These are phyloP conservation scores for Ephydatia muelleri DNA, from an alignment of 37 sponge, comb jelly and placozoan genomes.

Conservation along the genomic window DNA sequence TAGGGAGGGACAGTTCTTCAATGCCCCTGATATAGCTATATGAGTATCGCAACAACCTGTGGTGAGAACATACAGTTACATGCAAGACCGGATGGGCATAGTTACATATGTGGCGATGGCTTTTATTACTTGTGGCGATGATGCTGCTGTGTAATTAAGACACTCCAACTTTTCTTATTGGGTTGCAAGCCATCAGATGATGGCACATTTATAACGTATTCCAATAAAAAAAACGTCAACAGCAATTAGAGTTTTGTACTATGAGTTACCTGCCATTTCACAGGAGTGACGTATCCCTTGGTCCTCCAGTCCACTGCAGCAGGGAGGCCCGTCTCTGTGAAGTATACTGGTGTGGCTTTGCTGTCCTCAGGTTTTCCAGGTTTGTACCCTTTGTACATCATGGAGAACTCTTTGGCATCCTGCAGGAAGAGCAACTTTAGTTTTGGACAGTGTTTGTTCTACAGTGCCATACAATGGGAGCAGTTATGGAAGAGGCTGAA, in stretches of 20 bases:
- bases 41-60: no score
- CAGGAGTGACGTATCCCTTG: constrained; percentile 62
- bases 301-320: constrained; percentile 82
- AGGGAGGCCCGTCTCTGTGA: constrained; percentile 35
- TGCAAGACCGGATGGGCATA: no score
- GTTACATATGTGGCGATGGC: no score
- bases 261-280: constrained; percentile 68
- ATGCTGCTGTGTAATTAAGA: no score
- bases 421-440: constrained; percentile 5
- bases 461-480: no score
- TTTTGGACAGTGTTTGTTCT: background rate
- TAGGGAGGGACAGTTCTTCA: no score
- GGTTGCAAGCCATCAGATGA: background rate
- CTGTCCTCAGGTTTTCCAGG: constrained; percentile 5
- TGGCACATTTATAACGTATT: background rate
- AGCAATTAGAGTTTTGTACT: no score
- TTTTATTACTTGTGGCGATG: no score
- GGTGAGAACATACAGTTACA: no score
- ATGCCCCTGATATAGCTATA: no score
- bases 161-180: background rate
- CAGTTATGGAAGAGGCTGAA: no score
- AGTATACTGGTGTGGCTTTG: constrained; percentile 29
- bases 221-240: background rate
- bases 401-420: constrained; percentile 27
- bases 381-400: constrained; percentile 30